phyloP scores from a whole-genome alignment of 2,797 vertebrate genomes.

The Semotilus atromaculatus region DNA sequence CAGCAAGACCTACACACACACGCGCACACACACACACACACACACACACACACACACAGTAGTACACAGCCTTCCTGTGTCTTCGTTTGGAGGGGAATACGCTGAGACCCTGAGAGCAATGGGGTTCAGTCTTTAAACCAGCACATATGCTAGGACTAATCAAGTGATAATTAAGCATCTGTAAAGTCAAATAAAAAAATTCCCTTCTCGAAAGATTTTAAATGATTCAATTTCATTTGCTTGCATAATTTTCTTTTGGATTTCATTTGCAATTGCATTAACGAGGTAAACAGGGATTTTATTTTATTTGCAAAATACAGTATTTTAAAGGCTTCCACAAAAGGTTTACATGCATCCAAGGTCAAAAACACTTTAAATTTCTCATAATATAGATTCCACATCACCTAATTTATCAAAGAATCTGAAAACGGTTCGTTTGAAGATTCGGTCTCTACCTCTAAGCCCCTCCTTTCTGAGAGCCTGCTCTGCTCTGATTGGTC shows the following conservation, averaged over 20 bases:
- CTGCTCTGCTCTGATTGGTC: too few species aligned
- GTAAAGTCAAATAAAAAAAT: constrained; percentile 27
- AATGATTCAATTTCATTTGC: not conserved
- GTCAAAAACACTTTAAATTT: not conserved
- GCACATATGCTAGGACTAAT: not conserved
- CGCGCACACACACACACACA: too few species aligned
- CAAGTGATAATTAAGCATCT: constrained; percentile 22
- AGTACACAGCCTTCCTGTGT: constrained; percentile 4
- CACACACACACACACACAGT: not conserved
- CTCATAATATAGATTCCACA: not conserved
- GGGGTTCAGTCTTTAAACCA: not conserved
- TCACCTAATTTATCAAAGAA: not conserved
- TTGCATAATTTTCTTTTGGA: not conserved
- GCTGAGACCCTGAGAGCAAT: not conserved
- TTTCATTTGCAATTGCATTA: constrained; percentile 44
- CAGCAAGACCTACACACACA: constrained; percentile 36
- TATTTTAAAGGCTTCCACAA: not conserved
- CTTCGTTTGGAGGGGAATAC: constrained; percentile 5
- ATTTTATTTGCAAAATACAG: constrained; percentile 39
- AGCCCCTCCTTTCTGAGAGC: too few species aligned
- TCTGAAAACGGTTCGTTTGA: not conserved
- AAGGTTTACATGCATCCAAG: not conserved
- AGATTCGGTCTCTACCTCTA: not conserved
- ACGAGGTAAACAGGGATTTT: constrained; percentile 61
- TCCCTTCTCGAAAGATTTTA: not conserved